These are phyloP conservation scores for rat (Rattus norvegicus) DNA, from an alignment of 2,113 vertebrate genomes.

Conservation along the genomic window DNA sequence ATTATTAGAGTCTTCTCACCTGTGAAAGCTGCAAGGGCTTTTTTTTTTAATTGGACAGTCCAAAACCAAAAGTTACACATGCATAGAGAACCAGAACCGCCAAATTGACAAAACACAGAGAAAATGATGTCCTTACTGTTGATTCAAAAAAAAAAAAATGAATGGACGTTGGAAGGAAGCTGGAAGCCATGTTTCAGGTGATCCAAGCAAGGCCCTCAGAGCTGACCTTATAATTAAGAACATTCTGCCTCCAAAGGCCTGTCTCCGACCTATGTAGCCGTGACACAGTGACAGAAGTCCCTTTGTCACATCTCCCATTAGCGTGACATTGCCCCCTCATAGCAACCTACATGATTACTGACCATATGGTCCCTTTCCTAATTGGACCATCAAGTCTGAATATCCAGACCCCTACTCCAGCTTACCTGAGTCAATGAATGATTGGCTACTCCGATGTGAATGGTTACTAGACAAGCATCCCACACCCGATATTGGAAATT, in stretches of 20 bases:
- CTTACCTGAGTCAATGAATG: slow-evolving; percentile 94
- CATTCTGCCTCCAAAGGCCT: slow-evolving; percentile 98
- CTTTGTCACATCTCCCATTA: slow-evolving; percentile 97
- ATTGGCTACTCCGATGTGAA: slow-evolving; percentile 98
- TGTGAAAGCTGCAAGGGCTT: slow-evolving; percentile 99
- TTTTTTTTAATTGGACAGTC: slow-evolving; percentile 98
- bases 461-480: slow-evolving; percentile 94
- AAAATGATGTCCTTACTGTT: slow-evolving; percentile 98
- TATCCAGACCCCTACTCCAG: slow-evolving; percentile 98
- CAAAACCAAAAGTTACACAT: slow-evolving; percentile 99
- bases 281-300: slow-evolving; percentile 98
- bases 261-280: slow-evolving; percentile 96
- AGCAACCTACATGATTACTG: slow-evolving; percentile 97
- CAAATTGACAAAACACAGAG: slow-evolving; percentile 99
- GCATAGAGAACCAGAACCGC: slow-evolving; percentile 99
- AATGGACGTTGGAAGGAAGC: slow-evolving; percentile 98
- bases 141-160: slow-evolving; percentile 95
- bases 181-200: slow-evolving; percentile 98
- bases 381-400: slow-evolving; percentile 98
- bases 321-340: slow-evolving; percentile 98
- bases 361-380: slow-evolving; percentile 96
- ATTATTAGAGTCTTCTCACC: slow-evolving; percentile 99
- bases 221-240: slow-evolving; percentile 97
- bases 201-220: slow-evolving; percentile 98
- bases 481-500: slow-evolving; percentile 97